Evolutionary conservation across 2,888 invertebrate genomes (phyloP).

Genomic region (Mythimna ferrago): DNA sequence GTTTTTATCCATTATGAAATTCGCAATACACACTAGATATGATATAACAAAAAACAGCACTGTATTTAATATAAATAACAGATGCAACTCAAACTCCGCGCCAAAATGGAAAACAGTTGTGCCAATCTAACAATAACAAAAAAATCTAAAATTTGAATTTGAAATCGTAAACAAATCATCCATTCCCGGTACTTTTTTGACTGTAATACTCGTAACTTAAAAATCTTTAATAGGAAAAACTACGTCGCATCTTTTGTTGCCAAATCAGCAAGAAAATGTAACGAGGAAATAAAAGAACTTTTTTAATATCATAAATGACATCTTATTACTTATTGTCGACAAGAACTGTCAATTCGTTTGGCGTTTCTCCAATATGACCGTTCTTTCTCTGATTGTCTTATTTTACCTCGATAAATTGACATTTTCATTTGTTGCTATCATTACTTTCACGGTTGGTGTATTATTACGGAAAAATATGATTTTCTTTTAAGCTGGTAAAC

Average conservation of each 20-base stretch:
- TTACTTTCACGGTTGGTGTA: slow-evolving; percentile 41
- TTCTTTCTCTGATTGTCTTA: slow-evolving; percentile 52
- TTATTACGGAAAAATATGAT: slow-evolving; percentile 12
- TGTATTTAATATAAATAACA: no score
- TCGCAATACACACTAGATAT: no score
- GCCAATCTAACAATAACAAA: no score
- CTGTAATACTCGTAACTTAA: background rate
- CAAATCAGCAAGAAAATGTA: slow-evolving; percentile 42
- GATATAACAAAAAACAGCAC: no score
- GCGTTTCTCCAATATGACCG: slow-evolving; percentile 53
- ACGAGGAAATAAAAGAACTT: slow-evolving; percentile 36
- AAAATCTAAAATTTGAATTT: no score
- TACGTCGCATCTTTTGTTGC: slow-evolving; percentile 13
- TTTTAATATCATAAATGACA: slow-evolving; percentile 51
- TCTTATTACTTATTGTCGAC: slow-evolving; percentile 57
- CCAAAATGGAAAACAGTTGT: no score
- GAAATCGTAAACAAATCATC: no score
- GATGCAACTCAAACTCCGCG: no score
- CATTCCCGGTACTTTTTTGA: background rate
- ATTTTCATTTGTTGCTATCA: slow-evolving; percentile 48
- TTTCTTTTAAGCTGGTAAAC: slow-evolving; percentile 8
- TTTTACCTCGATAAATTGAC: slow-evolving; percentile 53
- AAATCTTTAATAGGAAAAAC: slow-evolving; percentile 13
- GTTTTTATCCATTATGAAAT: no score
- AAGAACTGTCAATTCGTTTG: slow-evolving; percentile 62